Evolutionary conservation across 2,797 vertebrate species (phyloP).

Genomic region (Chaenodraco wilsoni): DNA sequence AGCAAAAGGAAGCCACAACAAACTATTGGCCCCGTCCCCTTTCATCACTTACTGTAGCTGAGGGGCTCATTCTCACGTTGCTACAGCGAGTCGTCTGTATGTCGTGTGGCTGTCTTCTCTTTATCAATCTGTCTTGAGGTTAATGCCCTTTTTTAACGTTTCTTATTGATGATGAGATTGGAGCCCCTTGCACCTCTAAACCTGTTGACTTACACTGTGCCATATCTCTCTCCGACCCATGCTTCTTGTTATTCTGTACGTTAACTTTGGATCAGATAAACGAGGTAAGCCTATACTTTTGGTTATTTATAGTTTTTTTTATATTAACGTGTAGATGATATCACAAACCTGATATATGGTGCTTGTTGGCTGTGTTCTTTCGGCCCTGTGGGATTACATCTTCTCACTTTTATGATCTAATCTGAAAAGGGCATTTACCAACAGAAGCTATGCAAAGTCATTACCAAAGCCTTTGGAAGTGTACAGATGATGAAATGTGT

Average conservation of each 20-base stretch:
- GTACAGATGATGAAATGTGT: slow-evolving; percentile 44
- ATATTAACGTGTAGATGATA: slow-evolving; percentile 45
- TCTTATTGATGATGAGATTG: slow-evolving; percentile 65
- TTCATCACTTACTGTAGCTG: slow-evolving; percentile 15
- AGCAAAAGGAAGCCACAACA: slow-evolving; percentile 51
- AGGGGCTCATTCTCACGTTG: slow-evolving; percentile 61
- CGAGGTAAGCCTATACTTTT: slow-evolving; percentile 85
- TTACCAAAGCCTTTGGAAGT: slow-evolving; percentile 52
- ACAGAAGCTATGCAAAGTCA: slow-evolving; percentile 45
- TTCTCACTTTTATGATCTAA: slow-evolving; percentile 41
- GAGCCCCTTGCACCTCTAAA: slow-evolving; percentile 75
- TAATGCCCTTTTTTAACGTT: slow-evolving; percentile 76
- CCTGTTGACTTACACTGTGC: slow-evolving; percentile 81
- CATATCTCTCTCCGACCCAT: slow-evolving; percentile 85
- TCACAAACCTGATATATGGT: slow-evolving; percentile 56
- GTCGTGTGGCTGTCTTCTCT: slow-evolving; percentile 61
- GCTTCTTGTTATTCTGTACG: slow-evolving; percentile 84
- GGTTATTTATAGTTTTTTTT: slow-evolving; percentile 72
- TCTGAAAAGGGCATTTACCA: slow-evolving; percentile 79
- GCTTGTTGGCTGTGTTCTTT: slow-evolving; percentile 58
- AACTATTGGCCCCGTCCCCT: slow-evolving; percentile 21
- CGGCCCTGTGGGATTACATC: slow-evolving; percentile 49
- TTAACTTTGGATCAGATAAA: slow-evolving; percentile 89
- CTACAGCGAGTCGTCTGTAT: slow-evolving; percentile 63
- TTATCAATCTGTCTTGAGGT: slow-evolving; percentile 68